These are phyloP conservation scores for Ailuropoda melanoleuca DNA, from an alignment of 2,113 vertebrate genomes.

Conservation along the genomic window DNA sequence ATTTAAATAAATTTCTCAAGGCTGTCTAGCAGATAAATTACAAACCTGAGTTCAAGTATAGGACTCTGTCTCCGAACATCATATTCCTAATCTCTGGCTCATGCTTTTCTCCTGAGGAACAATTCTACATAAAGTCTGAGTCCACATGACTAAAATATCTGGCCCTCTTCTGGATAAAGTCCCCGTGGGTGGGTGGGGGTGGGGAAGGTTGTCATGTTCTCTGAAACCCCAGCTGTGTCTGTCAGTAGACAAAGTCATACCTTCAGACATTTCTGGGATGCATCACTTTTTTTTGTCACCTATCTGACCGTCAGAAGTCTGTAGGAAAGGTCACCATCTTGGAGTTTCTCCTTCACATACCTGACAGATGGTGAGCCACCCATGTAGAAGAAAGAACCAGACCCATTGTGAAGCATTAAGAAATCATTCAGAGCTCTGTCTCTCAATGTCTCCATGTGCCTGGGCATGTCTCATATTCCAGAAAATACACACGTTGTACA, in stretches of 20 bases:
- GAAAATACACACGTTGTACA: neutral
- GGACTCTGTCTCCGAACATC: neutral
- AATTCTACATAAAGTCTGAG: neutral
- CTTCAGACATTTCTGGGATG: neutral
- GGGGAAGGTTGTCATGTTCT: no score
- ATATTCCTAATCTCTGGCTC: neutral
- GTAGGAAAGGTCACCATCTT: neutral
- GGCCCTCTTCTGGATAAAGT: neutral
- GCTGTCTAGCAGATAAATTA: neutral
- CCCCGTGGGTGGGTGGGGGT: no score
- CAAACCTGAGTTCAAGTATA: neutral
- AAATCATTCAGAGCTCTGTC: neutral
- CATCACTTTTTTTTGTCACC: neutral
- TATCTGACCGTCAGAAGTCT: neutral
- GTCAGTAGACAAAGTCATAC: neutral
- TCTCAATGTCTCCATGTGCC: neutral
- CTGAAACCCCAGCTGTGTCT: neutral
- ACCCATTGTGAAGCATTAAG: neutral
- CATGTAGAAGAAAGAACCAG: neutral
- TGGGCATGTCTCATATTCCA: neutral
- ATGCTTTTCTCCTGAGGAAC: neutral
- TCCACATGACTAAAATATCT: neutral
- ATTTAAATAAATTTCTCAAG: slow-evolving; percentile 33
- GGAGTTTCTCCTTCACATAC: neutral
- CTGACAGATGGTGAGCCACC: neutral